phyloP scores from a whole-genome alignment of 2,113 vertebrate species.

The Zootoca vivipara region DNA sequence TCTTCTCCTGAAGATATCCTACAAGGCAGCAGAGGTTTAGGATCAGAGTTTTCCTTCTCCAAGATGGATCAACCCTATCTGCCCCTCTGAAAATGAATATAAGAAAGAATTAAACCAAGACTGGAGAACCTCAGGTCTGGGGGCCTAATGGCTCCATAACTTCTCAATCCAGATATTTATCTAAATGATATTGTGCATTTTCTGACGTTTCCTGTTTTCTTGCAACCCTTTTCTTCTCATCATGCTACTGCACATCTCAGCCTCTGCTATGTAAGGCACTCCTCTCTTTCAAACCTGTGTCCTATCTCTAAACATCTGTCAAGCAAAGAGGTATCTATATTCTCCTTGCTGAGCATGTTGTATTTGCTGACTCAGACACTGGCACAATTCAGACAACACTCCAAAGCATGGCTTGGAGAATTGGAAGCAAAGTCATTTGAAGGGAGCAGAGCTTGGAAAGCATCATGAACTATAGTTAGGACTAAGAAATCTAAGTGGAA shows the following conservation, averaged over 20 bases:
- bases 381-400: constrained; percentile 9
- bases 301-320: neutral
- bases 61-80: too few species aligned
- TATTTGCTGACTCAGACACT: neutral
- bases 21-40: too few species aligned
- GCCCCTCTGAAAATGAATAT: too few species aligned
- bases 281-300: neutral
- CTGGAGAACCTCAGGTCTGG: too few species aligned
- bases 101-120: too few species aligned
- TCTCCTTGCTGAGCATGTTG: neutral
- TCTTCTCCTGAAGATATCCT: too few species aligned
- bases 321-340: neutral
- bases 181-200: too few species aligned
- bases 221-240: neutral
- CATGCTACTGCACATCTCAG: neutral
- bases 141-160: neutral
- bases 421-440: neutral
- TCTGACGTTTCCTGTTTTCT: neutral
- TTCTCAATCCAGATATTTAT: neutral
- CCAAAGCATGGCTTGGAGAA: constrained; percentile 4
- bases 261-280: neutral
- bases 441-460: neutral
- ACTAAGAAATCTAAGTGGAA: too few species aligned
- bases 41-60: too few species aligned
- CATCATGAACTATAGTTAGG: too few species aligned